Conservation (phyloP, 2,888 invertebrate species). For the Pilophorus perplexus region DNA sequence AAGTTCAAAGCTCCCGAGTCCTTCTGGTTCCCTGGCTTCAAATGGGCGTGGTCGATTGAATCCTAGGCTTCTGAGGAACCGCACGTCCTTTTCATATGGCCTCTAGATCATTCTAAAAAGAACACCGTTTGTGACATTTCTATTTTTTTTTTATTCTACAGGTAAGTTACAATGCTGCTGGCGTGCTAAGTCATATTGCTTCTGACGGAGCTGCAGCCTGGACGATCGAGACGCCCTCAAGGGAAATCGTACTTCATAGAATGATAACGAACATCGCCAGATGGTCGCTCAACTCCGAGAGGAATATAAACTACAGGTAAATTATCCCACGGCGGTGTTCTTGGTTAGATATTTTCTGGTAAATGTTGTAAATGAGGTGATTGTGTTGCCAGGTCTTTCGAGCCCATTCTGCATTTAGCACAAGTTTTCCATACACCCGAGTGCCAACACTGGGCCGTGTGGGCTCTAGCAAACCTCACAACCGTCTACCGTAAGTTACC, state of each 20-base stretch:
- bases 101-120: not conserved
- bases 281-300: constrained; percentile 81
- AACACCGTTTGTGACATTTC: not conserved
- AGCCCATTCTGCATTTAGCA: constrained; percentile 85
- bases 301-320: constrained; percentile 90
- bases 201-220: constrained; percentile 85
- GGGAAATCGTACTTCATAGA: constrained; percentile 68
- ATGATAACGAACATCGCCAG: constrained; percentile 80
- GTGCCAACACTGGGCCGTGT: constrained; percentile 95
- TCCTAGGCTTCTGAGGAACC: too few species aligned
- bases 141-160: constrained; percentile 51
- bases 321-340: too few species aligned
- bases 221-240: constrained; percentile 69
- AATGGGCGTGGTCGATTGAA: too few species aligned
- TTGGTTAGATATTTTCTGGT: too few species aligned
- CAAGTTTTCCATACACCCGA: constrained; percentile 81
- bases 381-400: constrained; percentile 63
- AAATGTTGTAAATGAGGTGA: too few species aligned
- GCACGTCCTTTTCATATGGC: too few species aligned
- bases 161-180: constrained; percentile 94
- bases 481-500: constrained; percentile 78
- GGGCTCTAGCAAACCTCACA: constrained; percentile 96
- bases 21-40: too few species aligned
- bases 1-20: too few species aligned
- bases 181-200: constrained; percentile 91